Conservation (phyloP, 2,888 invertebrate species). For the Lycophotia porphyrea region DNA sequence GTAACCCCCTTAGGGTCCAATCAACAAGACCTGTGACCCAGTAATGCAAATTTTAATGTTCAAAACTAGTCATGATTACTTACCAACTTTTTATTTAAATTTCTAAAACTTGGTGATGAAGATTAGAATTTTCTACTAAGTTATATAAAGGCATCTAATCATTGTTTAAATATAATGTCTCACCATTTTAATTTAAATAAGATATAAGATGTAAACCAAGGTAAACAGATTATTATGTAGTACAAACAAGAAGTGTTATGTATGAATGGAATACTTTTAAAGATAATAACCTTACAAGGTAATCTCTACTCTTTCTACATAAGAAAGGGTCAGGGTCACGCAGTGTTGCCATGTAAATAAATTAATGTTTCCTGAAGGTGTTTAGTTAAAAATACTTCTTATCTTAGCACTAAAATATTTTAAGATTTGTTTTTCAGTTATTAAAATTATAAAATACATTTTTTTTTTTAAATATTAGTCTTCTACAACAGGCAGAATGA, state of each 20-base stretch:
- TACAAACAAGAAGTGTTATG: conserved; percentile 37
- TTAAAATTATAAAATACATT: not conserved
- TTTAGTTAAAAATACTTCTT: not conserved
- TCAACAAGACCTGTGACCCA: not conserved
- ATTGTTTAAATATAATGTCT: not conserved
- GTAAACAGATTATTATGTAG: conserved; percentile 33
- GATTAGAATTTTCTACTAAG: not conserved
- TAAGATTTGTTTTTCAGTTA: not conserved
- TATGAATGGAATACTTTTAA: conserved; percentile 44
- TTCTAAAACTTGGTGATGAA: not conserved
- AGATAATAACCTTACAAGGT: conserved; percentile 48
- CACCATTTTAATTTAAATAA: conserved; percentile 5
- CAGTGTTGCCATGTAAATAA: conserved; percentile 37
- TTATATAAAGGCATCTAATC: not conserved
- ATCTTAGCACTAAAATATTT: not conserved
- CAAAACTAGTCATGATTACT: not conserved
- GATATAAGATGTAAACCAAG: not conserved
- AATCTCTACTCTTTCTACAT: conserved; percentile 33
- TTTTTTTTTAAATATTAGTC: not conserved
- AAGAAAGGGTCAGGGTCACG: conserved; percentile 36
- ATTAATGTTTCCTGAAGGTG: not conserved
- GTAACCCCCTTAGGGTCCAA: no score
- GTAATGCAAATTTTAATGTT: not conserved
- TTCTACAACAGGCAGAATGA: not conserved
- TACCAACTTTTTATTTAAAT: not conserved